Percentiles rank a stretch among this genome's conserved stretches.
phyloP scores from a whole-genome alignment of 2,888 invertebrate species.

The Poecilobothrus nobilitatus region DNA sequence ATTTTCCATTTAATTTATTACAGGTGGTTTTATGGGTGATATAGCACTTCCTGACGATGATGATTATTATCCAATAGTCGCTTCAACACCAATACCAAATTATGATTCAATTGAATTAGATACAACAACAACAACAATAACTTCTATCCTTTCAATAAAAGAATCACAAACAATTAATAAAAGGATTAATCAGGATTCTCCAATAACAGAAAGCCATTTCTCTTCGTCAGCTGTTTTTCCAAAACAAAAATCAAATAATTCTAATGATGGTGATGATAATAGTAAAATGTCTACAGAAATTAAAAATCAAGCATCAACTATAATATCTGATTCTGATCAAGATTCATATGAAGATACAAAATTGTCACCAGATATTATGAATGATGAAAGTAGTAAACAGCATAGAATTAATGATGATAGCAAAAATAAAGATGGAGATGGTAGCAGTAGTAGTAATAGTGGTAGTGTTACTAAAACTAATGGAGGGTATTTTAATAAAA shows the following conservation, averaged over 20 bases:
- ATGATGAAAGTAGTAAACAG: neutral
- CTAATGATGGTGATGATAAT: too few species aligned
- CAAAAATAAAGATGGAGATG: neutral
- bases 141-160: too few species aligned
- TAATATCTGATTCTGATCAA: neutral
- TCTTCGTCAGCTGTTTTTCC: too few species aligned
- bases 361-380: neutral
- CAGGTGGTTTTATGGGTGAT: conserved; percentile 74
- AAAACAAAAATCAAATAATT: too few species aligned
- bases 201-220: too few species aligned
- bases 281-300: too few species aligned
- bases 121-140: neutral
- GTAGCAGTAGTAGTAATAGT: too few species aligned
- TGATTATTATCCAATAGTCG: conserved; percentile 36
- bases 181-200: too few species aligned
- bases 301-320: neutral
- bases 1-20: neutral
- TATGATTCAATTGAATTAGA: neutral
- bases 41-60: conserved; percentile 63
- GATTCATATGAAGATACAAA: too few species aligned
- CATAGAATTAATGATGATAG: neutral
- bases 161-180: too few species aligned
- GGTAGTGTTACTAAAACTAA: neutral
- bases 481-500: conserved; percentile 48
- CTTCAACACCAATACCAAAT: conserved; percentile 26